A percentile compares a stretch with the other conserved stretches of the same genome.
phyloP scores from a whole-genome alignment of 2,113 vertebrate genomes.

The Bubo scandiacus region DNA sequence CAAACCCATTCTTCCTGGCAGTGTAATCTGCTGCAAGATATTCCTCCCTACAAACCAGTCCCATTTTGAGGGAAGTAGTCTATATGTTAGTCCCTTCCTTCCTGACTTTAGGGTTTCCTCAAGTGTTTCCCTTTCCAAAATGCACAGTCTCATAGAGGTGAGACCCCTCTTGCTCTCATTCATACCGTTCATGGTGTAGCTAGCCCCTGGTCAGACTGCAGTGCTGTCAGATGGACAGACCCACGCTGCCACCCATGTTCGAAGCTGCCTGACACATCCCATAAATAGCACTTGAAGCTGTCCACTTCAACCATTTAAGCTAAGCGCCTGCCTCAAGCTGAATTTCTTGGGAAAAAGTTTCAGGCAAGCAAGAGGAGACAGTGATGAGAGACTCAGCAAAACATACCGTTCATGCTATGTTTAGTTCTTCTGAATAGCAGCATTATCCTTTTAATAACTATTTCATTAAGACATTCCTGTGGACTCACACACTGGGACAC shows the following conservation, averaged over 20 bases:
- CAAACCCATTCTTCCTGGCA: not conserved
- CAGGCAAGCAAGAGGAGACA: not conserved
- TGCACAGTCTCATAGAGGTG: fast-evolving
- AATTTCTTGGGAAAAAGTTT: not conserved
- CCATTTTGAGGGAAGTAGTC: not conserved
- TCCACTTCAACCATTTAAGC: not conserved
- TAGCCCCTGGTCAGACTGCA: not conserved
- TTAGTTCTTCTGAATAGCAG: not conserved
- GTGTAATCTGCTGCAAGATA: not conserved
- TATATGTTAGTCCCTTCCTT: not conserved
- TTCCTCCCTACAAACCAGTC: not conserved
- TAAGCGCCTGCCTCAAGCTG: not conserved
- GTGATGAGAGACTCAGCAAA: not conserved
- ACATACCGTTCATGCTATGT: fast-evolving
- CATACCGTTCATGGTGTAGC: not conserved
- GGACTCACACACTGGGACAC: not conserved
- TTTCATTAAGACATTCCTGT: not conserved
- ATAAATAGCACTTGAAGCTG: not conserved
- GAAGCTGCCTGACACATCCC: not conserved
- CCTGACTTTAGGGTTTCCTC: not conserved
- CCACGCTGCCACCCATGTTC: not conserved
- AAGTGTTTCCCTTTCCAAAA: not conserved
- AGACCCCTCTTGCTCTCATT: not conserved
- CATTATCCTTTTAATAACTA: not conserved
- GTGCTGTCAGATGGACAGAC: not conserved